phyloP scores from a whole-genome alignment of 2,888 invertebrate genomes.

The Macaria liturata region DNA sequence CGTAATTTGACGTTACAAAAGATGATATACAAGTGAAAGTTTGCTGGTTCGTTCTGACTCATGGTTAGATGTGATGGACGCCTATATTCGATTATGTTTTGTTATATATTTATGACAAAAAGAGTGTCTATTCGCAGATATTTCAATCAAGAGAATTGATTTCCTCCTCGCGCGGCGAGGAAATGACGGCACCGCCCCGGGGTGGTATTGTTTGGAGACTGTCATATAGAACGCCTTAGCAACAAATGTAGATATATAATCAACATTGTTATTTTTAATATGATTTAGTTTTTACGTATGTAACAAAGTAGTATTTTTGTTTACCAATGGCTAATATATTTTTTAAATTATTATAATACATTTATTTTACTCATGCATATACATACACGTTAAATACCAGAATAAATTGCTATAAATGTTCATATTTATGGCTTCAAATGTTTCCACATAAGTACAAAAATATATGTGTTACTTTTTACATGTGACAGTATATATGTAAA shows the following conservation, averaged over 20 bases:
- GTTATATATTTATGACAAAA: slow-evolving; percentile 3
- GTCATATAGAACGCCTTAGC: slow-evolving; percentile 15
- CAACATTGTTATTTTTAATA: too few relatives aligned
- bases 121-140: slow-evolving; percentile 14
- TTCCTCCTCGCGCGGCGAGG: slow-evolving; percentile 22
- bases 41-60: too few relatives aligned
- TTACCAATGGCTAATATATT: too few relatives aligned
- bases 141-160: slow-evolving; percentile 26
- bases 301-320: too few relatives aligned
- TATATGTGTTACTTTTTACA: slow-evolving; percentile 41
- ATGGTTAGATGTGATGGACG: too few relatives aligned
- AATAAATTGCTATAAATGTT: slow-evolving; percentile 41
- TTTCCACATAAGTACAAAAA: slow-evolving; percentile 51
- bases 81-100: too few relatives aligned
- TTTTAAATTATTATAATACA: slow-evolving; percentile 14
- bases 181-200: slow-evolving; percentile 26
- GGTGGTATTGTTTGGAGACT: slow-evolving; percentile 25
- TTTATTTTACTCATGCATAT: slow-evolving; percentile 29
- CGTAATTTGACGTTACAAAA: slow-evolving; percentile 3
- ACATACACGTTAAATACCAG: slow-evolving; percentile 42
- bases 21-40: neutral
- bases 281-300: too few relatives aligned
- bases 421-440: slow-evolving; percentile 42
- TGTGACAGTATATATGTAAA: neutral
- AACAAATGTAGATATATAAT: too few relatives aligned